A percentile compares a stretch with the other conserved stretches of the same genome.
Conservation (phyloP, 2,797 vertebrate species). For the Allobates femoralis region DNA sequence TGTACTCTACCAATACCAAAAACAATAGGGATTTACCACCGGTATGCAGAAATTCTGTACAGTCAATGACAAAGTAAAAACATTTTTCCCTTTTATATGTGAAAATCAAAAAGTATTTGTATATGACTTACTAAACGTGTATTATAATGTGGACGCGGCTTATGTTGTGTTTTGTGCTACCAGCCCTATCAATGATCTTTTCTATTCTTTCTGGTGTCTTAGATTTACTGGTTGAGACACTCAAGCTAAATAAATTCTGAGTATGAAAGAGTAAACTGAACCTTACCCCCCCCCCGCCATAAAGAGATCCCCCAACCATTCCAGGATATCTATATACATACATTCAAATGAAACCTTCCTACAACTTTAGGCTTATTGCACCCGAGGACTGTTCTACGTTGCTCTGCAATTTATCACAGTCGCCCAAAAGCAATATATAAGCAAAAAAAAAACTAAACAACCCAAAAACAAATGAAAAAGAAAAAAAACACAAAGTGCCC, state of each 20-base stretch:
- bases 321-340: conserved; percentile 48
- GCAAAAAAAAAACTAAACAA: neutral
- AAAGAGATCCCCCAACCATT: conserved; percentile 4
- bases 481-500: conserved; percentile 14
- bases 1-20: neutral
- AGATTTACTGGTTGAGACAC: neutral
- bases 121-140: neutral
- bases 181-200: neutral
- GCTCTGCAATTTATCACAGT: conserved; percentile 42
- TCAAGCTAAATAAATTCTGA: neutral
- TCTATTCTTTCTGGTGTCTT: neutral
- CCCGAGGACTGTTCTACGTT: neutral
- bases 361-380: conserved; percentile 13
- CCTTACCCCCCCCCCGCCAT: neutral
- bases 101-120: neutral
- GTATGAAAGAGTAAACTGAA: neutral
- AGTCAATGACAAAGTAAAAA: neutral
- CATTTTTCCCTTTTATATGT: neutral
- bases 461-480: neutral
- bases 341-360: conserved; percentile 44
- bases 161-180: neutral
- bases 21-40: neutral
- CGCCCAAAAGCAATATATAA: conserved; percentile 5
- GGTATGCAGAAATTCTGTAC: neutral
- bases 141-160: neutral